Base-by-base conservation (phyloP, 53 echinoderm and acorn worm species). In the Zoroaster sp. region DNA sequence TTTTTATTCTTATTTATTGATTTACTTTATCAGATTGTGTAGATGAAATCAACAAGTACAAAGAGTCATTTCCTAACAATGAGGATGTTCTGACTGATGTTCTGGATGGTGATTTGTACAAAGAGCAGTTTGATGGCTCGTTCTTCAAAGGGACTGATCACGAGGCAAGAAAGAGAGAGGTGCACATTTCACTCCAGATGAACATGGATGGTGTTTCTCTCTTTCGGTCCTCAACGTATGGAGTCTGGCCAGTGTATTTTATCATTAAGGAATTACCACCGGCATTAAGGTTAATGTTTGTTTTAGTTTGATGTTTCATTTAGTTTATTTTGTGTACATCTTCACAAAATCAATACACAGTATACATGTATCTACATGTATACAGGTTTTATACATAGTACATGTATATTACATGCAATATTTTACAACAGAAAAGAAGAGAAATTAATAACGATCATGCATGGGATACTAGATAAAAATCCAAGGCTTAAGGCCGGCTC, bases 201-300 rank as follows among this genome's bases (percentile, higher is more conserved):
- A 82, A 89, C 42, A 89, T 80, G 46, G 90, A 89, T 72, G 90
- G 90, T 3, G 90, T 82, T 8, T 80, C 82, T 23, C 21, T 89
- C 14, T 89, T 89, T 37, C 81, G 80, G 35, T 89, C 90, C n/a
- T 66, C 80, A 44, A 89, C 71, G 33, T 71, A 45, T n/a, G 81
- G 81, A 35, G 69, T 81, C 52, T 89, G 82, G 90, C 82, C 89
- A 42, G 80, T 89, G 30, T 89, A 67, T 47, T 41, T 88, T 49
- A 63, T 40, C 17, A 76, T 76, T 33, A 88, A 88, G 20, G 88
- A 88, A 39, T 33, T 76, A n/a, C 66, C 54, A 35, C 77, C 77
- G 52, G 37, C 75, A 63, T 55, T 73, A 66, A 88, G 88, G 88
- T 85, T 3, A 75, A 23, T 75, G 38, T 18, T 75, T 38, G 6